Evolutionary conservation across 2,797 vertebrate genomes (phyloP), one percentile per base, ranked within the genome.

Genomic region (Mastacembelus armatus): DNA sequence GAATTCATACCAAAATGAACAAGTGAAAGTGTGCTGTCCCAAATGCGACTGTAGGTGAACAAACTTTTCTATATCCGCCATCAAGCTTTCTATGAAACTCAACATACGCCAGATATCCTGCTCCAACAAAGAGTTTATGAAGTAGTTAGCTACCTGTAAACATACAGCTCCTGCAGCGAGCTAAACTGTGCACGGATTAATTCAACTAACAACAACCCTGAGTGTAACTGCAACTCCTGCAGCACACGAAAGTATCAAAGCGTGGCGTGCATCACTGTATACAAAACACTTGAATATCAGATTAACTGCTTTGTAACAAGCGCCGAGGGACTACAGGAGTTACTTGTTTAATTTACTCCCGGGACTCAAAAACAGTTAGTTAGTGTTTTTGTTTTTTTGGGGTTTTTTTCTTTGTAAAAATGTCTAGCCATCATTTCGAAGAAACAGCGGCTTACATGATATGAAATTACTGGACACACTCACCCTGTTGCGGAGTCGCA

Each of bases 401-500:
- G 24, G 36, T 33, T 66, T 60, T 42, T 35, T 50, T 57, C 33
- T n/a, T n/a, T n/a, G n/a, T n/a, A n/a, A n/a, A n/a, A n/a, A n/a
- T n/a, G n/a, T n/a, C n/a, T n/a, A n/a, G n/a, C n/a, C n/a, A n/a
- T n/a, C n/a, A n/a, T n/a, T n/a, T n/a, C n/a, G 24, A 14, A 21
- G 16, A 30, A 14, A 42, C 4, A 47, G 57, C 19, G 44, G 29
- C 35, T 44, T 22, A 26, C 33, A 47, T 33, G 59, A 35, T 22
- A 12, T 48, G 58, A 75, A 72, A 58, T 57, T 0, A 40, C 6
- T 18, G 67, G 55, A 73, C 61, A 45, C 49, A 76, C 89, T 85
- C 76, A 91, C 89, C 86, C 70, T 48, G 70, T 14, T 43, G n/a
- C n/a, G 71, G 26, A 74, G 45, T 62, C 66, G 51, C 43, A 5